Conservation (phyloP, 2,113 vertebrate genomes). For the Puma concolor region DNA sequence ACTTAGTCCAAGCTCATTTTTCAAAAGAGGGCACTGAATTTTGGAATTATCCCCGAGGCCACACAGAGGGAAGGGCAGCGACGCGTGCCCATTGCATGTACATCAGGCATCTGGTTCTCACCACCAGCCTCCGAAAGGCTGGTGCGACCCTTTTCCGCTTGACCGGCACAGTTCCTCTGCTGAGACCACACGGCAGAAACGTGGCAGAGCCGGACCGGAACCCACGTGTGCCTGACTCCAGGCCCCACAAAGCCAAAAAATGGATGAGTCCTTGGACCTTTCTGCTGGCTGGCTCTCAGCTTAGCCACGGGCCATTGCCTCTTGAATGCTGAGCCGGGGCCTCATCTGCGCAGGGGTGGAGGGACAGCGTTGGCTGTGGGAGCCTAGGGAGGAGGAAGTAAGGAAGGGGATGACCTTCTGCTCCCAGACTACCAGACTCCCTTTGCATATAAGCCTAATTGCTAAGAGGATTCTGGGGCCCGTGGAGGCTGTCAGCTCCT, state of each 20-base stretch:
- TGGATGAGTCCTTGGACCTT: neutral
- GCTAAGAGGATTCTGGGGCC: neutral
- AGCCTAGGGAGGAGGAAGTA: rapidly evolving
- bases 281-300: neutral
- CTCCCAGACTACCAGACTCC: rapidly evolving
- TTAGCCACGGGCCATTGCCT: neutral
- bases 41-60: neutral
- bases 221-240: neutral
- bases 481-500: rapidly evolving
- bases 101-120: neutral
- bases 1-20: neutral
- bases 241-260: neutral
- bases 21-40: neutral
- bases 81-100: rapidly evolving
- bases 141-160: rapidly evolving
- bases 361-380: neutral
- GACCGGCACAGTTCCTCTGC: neutral
- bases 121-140: neutral
- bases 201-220: neutral
- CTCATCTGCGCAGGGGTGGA: neutral
- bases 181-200: neutral
- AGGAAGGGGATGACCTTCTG: neutral
- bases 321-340: neutral
- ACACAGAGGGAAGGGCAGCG: neutral
- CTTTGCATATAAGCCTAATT: neutral